phyloP scores from a whole-genome alignment of 2,113 vertebrate species.

The Etheostoma spectabile region DNA sequence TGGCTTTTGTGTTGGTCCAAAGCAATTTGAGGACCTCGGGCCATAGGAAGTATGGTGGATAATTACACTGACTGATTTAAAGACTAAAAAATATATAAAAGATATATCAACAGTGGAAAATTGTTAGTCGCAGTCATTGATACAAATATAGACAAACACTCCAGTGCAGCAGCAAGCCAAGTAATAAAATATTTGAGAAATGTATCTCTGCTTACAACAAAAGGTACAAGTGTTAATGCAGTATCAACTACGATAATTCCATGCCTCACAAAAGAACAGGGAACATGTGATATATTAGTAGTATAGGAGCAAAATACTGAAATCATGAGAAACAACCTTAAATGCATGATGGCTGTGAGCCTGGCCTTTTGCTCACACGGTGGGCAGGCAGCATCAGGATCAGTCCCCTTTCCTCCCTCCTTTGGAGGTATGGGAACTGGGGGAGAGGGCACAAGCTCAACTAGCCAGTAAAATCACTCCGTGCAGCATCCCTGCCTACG shows the following conservation, averaged over 20 bases:
- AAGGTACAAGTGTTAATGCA: no score
- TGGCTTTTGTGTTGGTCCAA: background rate
- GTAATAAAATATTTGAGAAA: background rate
- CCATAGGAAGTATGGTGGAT: background rate
- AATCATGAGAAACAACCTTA: background rate
- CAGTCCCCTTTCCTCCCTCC: constrained; percentile 27
- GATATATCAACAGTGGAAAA: background rate
- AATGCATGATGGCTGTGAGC: constrained; percentile 9
- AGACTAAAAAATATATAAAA: no score
- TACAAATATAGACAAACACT: background rate
- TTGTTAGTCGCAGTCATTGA: background rate
- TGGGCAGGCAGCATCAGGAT: constrained; percentile 31
- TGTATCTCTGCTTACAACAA: background rate
- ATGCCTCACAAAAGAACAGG: no score
- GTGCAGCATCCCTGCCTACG: constrained; percentile 53
- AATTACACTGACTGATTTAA: background rate
- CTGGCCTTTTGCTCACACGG: constrained; percentile 35
- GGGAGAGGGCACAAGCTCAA: constrained; percentile 69
- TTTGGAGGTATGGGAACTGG: constrained; percentile 65
- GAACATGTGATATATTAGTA: no score
- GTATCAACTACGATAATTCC: no score
- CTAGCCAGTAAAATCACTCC: constrained; percentile 69
- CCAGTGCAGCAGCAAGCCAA: background rate
- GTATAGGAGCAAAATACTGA: background rate
- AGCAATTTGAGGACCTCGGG: background rate